These are phyloP conservation scores for Agrypnus murinus DNA, from an alignment of 2,888 invertebrate species.

Conservation along the genomic window DNA sequence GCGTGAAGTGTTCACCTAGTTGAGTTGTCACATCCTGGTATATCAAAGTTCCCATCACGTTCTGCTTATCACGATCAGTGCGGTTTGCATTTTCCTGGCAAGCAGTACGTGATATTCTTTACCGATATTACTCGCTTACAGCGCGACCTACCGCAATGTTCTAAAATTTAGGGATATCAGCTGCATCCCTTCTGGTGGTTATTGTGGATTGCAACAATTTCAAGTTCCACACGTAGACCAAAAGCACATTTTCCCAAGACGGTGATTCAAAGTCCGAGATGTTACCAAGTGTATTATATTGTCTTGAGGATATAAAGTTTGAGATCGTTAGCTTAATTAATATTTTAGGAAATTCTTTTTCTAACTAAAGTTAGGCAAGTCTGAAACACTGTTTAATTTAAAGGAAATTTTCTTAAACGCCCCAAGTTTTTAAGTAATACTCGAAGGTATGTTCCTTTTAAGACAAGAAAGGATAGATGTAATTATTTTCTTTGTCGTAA, in stretches of 20 bases:
- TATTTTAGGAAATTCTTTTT: not conserved
- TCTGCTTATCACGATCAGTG: slow-evolving; percentile 36
- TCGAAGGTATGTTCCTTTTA: no score
- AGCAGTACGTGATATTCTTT: slow-evolving; percentile 42
- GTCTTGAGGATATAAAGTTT: slow-evolving; percentile 12
- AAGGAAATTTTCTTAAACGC: no score
- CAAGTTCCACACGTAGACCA: slow-evolving; percentile 9
- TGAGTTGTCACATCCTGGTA: slow-evolving; percentile 36
- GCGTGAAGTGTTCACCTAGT: slow-evolving; percentile 27
- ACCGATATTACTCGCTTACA: slow-evolving; percentile 20
- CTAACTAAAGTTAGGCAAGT: no score
- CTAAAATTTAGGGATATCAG: slow-evolving; percentile 47
- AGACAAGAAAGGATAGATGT: no score
- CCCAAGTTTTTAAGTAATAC: no score
- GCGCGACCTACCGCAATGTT: slow-evolving; percentile 35
- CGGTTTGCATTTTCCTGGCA: slow-evolving; percentile 40
- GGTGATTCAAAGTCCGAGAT: slow-evolving; percentile 19
- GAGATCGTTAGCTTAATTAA: not conserved
- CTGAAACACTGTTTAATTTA: no score
- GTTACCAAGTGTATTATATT: slow-evolving; percentile 18
- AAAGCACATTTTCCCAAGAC: slow-evolving; percentile 17
- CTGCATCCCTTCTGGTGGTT: slow-evolving; percentile 25
- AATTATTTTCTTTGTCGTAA: no score
- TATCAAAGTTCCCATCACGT: slow-evolving; percentile 39
- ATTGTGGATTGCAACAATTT: slow-evolving; percentile 29